A percentile compares a stretch with the other conserved stretches of the same genome.
Conservation (phyloP, 2,797 vertebrate genomes). For the Mormyrus proboscirostris region DNA sequence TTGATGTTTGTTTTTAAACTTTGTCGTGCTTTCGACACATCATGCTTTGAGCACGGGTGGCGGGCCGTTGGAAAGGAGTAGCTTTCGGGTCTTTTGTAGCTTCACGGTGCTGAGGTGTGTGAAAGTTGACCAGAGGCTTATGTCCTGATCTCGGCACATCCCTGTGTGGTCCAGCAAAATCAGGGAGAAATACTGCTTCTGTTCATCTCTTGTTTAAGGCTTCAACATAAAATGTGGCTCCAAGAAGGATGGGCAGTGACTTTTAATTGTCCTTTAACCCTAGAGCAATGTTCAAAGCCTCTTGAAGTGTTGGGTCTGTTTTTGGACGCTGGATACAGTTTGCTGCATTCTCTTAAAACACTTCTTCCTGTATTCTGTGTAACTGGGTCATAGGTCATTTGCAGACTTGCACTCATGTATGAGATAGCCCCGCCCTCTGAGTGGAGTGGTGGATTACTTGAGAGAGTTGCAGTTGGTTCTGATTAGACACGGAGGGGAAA, state of each 20-base stretch:
- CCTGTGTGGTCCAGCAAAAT: neutral
- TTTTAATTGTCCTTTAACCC: neutral
- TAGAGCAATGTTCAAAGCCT: neutral
- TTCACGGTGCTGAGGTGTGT: constrained; percentile 6
- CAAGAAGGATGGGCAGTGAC: neutral
- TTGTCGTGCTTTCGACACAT: constrained; percentile 42
- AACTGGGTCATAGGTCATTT: neutral
- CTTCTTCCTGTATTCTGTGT: neutral
- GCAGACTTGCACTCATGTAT: neutral
- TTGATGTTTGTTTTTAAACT: constrained; percentile 39
- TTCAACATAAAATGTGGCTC: neutral
- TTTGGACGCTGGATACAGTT: neutral
- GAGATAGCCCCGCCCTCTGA: neutral
- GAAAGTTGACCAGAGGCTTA: constrained; percentile 12
- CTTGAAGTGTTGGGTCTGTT: neutral
- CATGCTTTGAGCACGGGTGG: constrained; percentile 26
- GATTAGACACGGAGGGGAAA: neutral
- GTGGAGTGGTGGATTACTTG: neutral
- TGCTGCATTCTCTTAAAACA: neutral
- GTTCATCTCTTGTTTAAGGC: neutral
- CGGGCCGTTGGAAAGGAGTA: neutral
- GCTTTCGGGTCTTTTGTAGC: constrained; percentile 3
- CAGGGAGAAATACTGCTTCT: neutral
- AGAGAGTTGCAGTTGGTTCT: neutral
- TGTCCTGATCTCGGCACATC: neutral